phyloP scores from a whole-genome alignment of 2,113 vertebrate species.

The Puffinus mauretanicus region DNA sequence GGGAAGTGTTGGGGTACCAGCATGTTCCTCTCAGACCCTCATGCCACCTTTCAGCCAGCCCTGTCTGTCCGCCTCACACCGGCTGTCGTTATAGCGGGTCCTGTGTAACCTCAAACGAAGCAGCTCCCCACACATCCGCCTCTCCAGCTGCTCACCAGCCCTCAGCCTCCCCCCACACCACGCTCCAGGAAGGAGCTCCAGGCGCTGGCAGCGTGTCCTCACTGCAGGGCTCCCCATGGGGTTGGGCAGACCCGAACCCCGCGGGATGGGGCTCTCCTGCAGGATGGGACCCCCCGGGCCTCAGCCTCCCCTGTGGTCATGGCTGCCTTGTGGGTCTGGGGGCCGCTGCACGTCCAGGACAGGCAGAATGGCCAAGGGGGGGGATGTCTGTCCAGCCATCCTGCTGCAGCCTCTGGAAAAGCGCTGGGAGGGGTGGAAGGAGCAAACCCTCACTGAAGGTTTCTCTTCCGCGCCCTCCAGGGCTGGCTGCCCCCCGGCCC shows the following conservation, averaged over 20 bases:
- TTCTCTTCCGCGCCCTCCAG: neutral
- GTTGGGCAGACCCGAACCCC: neutral
- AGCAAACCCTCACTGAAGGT: neutral
- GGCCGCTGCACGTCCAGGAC: neutral
- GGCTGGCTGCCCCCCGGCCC: neutral
- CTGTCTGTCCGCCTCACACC: neutral
- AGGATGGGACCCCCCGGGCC: neutral
- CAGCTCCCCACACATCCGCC: fast-evolving
- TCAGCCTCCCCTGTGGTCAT: too few species aligned
- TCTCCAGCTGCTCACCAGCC: neutral
- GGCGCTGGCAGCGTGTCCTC: fast-evolving
- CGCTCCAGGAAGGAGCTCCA: neutral
- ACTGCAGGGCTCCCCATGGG: fast-evolving
- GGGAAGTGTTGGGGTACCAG: neutral
- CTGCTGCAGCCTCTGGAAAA: neutral
- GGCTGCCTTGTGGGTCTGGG: neutral
- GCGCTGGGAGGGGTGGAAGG: neutral
- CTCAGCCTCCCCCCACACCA: fast-evolving
- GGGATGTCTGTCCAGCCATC: neutral
- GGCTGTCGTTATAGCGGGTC: fast-evolving
- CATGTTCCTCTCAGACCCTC: neutral
- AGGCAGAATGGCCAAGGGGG: fast-evolving
- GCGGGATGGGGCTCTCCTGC: too few species aligned
- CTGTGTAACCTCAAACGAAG: neutral
- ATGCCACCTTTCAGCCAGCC: neutral